A percentile compares a stretch with the other conserved stretches of the same genome.
These are phyloP conservation scores for Meiosimyza platycephala DNA, from an alignment of 2,888 invertebrate genomes.

Conservation along the genomic window DNA sequence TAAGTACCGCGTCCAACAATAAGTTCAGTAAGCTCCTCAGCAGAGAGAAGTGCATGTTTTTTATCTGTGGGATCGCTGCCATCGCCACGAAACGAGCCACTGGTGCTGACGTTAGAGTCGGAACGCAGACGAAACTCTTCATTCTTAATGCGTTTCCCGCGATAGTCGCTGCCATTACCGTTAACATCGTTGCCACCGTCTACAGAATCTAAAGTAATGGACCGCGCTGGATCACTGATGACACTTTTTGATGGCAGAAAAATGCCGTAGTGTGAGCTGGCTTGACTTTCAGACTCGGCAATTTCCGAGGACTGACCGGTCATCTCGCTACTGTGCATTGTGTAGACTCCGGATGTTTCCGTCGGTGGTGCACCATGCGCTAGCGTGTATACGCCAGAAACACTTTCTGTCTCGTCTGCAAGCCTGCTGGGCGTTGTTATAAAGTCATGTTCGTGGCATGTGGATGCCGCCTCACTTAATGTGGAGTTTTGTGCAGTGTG, in stretches of 20 bases:
- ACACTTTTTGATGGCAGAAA: conserved; percentile 70
- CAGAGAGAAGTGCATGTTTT: conserved; percentile 80
- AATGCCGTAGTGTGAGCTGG: conserved; percentile 71
- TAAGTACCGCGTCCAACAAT: conserved; percentile 85
- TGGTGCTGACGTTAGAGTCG: conserved; percentile 83
- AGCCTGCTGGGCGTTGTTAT: conserved; percentile 46
- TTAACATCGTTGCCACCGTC: conserved; percentile 68
- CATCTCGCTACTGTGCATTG: conserved; percentile 76
- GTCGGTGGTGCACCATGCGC: conserved; percentile 77
- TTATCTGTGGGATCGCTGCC: conserved; percentile 89
- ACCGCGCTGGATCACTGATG: conserved; percentile 51
- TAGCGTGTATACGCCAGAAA: conserved; percentile 72
- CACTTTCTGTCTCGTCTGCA: conserved; percentile 67
- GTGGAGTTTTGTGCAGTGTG: conserved; percentile 89
- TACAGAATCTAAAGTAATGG: conserved; percentile 70
- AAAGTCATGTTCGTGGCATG: conserved; percentile 75
- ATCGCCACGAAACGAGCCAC: conserved; percentile 84
- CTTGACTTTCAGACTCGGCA: conserved; percentile 69
- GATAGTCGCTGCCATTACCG: conserved; percentile 67
- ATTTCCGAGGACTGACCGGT: conserved; percentile 72
- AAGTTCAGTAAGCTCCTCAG: conserved; percentile 84
- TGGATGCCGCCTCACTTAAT: conserved; percentile 77
- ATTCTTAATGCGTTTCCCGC: conserved; percentile 64
- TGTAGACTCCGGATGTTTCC: conserved; percentile 88
- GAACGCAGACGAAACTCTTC: conserved; percentile 75